These are phyloP conservation scores for Monopterus albus DNA, from an alignment of 2,113 vertebrate genomes.

Conservation along the genomic window DNA sequence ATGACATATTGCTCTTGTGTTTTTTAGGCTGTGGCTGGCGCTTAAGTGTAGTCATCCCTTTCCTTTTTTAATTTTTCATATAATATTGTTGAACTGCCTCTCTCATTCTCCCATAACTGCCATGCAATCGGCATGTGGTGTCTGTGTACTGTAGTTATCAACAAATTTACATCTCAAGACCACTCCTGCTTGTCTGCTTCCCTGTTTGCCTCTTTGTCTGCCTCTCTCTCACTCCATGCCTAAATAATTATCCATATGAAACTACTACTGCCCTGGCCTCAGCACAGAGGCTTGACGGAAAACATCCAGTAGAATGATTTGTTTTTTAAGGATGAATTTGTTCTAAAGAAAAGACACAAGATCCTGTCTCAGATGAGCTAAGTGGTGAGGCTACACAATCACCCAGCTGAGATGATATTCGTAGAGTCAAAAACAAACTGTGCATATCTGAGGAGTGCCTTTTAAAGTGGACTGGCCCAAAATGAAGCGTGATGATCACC, in stretches of 20 bases:
- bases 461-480: conserved; percentile 14
- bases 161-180: conserved; percentile 18
- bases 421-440: not conserved
- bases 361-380: conserved; percentile 11
- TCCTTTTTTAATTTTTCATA: not conserved
- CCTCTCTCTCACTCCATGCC: conserved; percentile 21
- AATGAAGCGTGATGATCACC: conserved; percentile 31
- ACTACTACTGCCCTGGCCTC: conserved; percentile 46
- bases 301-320: not conserved
- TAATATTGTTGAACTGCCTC: conserved; percentile 13
- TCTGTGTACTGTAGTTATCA: conserved; percentile 31
- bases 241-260: conserved; percentile 73
- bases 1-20: conserved; percentile 18
- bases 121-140: too few relatives aligned
- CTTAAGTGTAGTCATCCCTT: not conserved
- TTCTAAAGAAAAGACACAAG: not conserved
- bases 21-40: conserved; percentile 19
- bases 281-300: not conserved
- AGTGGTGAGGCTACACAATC: not conserved
- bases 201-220: conserved; percentile 4
- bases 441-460: not conserved
- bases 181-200: conserved; percentile 23
- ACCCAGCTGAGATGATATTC: not conserved
- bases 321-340: not conserved
- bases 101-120: conserved; percentile 2